Percentiles rank a stretch among this genome's conserved stretches.
phyloP scores from a whole-genome alignment of 2,113 vertebrate genomes.

The Pandion haliaetus region DNA sequence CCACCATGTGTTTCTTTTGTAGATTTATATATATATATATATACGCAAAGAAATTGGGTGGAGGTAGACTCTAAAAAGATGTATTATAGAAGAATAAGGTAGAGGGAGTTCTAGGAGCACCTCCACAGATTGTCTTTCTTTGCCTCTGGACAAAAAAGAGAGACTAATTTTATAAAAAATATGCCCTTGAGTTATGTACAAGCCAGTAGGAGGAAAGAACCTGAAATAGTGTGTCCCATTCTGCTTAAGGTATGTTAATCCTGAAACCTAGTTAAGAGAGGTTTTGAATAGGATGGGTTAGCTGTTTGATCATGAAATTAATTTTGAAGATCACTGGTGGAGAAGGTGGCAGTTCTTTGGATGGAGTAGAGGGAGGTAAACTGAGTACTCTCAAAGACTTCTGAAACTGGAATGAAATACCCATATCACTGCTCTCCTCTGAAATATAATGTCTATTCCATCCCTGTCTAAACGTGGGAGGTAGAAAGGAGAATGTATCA shows the following conservation, averaged over 20 bases:
- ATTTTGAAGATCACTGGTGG: not conserved
- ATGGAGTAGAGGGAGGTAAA: not conserved
- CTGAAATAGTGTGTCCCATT: not conserved
- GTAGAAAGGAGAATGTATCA: constrained; percentile 46
- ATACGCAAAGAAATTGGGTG: not conserved
- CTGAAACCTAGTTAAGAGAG: not conserved
- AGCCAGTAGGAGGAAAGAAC: not conserved
- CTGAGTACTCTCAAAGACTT: not conserved
- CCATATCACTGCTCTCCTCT: not conserved
- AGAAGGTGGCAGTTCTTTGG: not conserved
- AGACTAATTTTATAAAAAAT: not conserved
- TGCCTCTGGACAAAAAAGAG: not conserved
- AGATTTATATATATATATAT: not conserved
- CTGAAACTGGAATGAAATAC: not conserved
- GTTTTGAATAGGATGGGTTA: not conserved
- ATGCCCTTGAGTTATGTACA: not conserved
- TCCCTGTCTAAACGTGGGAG: constrained; percentile 8
- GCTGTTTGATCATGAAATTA: not conserved
- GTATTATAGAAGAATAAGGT: not conserved
- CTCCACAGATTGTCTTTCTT: not conserved
- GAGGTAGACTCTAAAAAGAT: not conserved
- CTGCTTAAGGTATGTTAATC: not conserved
- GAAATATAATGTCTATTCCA: constrained; percentile 22
- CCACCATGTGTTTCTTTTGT: not conserved
- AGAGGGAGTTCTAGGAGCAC: not conserved